A percentile compares a stretch with the other conserved stretches of the same genome.
These are phyloP conservation scores for Botia kubotai DNA, from an alignment of 2,797 vertebrate species.

Conservation along the genomic window DNA sequence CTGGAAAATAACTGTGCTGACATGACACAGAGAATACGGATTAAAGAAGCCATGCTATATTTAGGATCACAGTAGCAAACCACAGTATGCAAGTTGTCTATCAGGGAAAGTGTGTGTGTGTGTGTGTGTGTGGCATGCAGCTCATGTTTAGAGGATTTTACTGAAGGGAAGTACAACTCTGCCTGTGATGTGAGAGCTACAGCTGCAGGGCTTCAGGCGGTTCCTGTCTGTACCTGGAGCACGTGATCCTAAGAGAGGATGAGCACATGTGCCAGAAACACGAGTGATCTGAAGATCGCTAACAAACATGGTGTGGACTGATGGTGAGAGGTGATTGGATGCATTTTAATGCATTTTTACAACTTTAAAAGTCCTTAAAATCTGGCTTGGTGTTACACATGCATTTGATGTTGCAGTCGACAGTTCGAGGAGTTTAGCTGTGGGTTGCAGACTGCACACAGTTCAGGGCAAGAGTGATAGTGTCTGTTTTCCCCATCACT, in stretches of 20 bases:
- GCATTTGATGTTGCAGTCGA: slow-evolving; percentile 37
- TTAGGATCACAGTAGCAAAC: slow-evolving; percentile 12
- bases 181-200: not conserved
- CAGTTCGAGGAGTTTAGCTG: slow-evolving; percentile 21
- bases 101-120: not conserved
- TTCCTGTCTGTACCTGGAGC: not conserved
- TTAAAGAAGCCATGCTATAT: slow-evolving; percentile 22
- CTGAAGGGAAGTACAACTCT: slow-evolving; percentile 16
- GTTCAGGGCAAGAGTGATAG: slow-evolving; percentile 31
- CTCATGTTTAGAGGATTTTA: slow-evolving; percentile 29
- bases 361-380: too few species aligned
- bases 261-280: not conserved
- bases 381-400: slow-evolving; percentile 23
- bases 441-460: slow-evolving; percentile 26
- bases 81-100: not conserved
- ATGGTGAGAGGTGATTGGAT: not conserved
- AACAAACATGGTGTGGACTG: not conserved
- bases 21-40: slow-evolving; percentile 18
- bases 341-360: too few species aligned
- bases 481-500: slow-evolving; percentile 37
- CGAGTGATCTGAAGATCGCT: slow-evolving; percentile 1
- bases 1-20: not conserved
- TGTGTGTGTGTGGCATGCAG: not conserved
- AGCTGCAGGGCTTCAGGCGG: slow-evolving; percentile 17
- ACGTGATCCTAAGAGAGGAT: not conserved